These are phyloP conservation scores for Martes martes DNA, from an alignment of 2,113 vertebrate genomes.

Conservation along the genomic window DNA sequence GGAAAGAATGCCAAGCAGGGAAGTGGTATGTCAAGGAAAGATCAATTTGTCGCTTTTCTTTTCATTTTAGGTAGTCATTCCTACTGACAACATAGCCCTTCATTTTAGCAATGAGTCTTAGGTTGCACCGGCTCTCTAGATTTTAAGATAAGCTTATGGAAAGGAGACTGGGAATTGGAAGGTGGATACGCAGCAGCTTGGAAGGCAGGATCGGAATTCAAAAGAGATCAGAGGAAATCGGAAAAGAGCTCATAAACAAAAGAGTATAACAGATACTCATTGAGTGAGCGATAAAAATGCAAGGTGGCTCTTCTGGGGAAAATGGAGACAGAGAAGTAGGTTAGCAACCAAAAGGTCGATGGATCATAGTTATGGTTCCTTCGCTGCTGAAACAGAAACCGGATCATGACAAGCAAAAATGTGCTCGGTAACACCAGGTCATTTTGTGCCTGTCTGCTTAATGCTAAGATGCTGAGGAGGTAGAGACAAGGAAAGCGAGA, in stretches of 20 bases:
- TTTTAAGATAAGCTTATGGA: conserved; percentile 16
- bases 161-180: neutral
- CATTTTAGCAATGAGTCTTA: neutral
- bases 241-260: neutral
- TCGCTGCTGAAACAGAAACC: neutral
- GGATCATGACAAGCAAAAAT: neutral
- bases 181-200: neutral
- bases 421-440: neutral
- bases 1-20: neutral
- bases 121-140: neutral
- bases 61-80: neutral
- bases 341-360: neutral
- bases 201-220: neutral
- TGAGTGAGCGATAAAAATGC: neutral
- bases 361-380: neutral
- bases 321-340: neutral
- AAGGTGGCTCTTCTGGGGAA: neutral
- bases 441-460: neutral
- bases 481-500: neutral
- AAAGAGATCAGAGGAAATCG: neutral
- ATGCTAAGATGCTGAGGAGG: neutral
- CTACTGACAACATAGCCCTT: neutral
- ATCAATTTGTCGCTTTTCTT: neutral
- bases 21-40: neutral
- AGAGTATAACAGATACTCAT: neutral